phyloP scores from a whole-genome alignment of 1,140 invertebrate genomes.

The Archegozetes longisetosus region DNA sequence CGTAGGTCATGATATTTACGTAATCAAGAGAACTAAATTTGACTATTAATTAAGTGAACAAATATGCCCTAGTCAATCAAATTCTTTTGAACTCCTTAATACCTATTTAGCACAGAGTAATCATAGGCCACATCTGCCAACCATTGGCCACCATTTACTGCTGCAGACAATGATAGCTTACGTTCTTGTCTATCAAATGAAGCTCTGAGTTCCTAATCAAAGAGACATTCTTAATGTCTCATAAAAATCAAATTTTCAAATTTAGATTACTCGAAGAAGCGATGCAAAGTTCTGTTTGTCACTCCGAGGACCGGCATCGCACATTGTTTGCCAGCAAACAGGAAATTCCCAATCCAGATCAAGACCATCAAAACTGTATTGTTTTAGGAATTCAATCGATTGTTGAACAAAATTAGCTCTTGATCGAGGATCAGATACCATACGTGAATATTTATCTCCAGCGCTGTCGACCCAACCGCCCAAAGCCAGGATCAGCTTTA shows the following conservation, averaged over 20 bases:
- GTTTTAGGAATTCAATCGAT: slow-evolving; percentile 46
- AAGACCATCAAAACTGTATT: slow-evolving; percentile 58
- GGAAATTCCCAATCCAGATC: slow-evolving; percentile 84
- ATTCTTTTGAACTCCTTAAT: too few species aligned
- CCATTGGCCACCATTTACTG: background rate
- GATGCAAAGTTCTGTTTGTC: slow-evolving; percentile 77
- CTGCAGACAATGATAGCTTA: background rate
- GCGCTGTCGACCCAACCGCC: slow-evolving; percentile 37
- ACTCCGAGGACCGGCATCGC: slow-evolving; percentile 73
- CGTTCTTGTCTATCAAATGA: background rate
- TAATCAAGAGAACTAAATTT: background rate
- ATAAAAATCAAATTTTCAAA: background rate
- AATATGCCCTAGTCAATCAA: background rate
- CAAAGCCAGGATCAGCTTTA: background rate
- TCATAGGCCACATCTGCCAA: background rate
- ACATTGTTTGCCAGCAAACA: slow-evolving; percentile 76
- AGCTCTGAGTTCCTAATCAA: background rate
- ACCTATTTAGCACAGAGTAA: background rate
- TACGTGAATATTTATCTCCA: slow-evolving; percentile 60
- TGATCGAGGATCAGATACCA: slow-evolving; percentile 44
- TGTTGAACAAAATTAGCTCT: slow-evolving; percentile 51
- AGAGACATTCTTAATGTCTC: too few species aligned
- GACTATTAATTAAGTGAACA: background rate
- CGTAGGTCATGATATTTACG: background rate
- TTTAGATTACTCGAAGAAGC: slow-evolving; percentile 50